Conservation (phyloP, 2,797 vertebrate genomes). For the Neostethus bicornis region DNA sequence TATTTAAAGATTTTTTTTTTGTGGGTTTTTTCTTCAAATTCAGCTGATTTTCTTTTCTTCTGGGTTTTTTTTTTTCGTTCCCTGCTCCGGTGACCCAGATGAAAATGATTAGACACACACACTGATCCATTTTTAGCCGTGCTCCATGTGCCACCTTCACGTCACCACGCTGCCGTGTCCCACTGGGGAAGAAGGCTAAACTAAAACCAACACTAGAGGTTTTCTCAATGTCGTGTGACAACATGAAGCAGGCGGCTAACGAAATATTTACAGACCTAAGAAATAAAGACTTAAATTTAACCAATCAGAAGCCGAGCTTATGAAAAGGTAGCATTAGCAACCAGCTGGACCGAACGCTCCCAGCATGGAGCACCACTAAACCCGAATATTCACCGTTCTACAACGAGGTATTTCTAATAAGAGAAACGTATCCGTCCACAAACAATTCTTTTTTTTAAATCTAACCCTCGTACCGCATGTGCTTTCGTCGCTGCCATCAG, state of each 20-base stretch:
- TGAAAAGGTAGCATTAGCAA: no score
- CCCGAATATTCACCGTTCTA: no score
- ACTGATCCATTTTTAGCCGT: slow-evolving; percentile 50
- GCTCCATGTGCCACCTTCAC: slow-evolving; percentile 36
- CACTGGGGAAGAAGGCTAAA: slow-evolving; percentile 14
- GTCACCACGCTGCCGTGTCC: slow-evolving; percentile 48
- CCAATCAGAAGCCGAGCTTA: no score
- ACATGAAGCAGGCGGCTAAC: neutral
- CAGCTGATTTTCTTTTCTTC: slow-evolving; percentile 2
- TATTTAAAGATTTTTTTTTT: no score
- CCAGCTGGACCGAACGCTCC: no score
- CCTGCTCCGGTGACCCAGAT: slow-evolving; percentile 58
- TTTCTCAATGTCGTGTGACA: slow-evolving; percentile 2
- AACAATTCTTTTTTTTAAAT: no score
- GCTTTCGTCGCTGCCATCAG: slow-evolving; percentile 91
- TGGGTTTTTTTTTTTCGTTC: slow-evolving; percentile 17
- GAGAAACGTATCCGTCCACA: no score
- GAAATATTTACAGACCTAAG: no score
- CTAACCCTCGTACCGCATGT: slow-evolving; percentile 87
- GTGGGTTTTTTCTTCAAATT: neutral
- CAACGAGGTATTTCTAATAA: no score
- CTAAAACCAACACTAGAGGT: neutral
- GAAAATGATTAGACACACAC: slow-evolving; percentile 22
- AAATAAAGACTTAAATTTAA: no score
- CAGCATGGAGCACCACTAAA: no score